Evolutionary conservation across 2,888 invertebrate species (phyloP), one percentile per base, ranked within the genome.

Genomic region (Acanthoscelides obtectus): DNA sequence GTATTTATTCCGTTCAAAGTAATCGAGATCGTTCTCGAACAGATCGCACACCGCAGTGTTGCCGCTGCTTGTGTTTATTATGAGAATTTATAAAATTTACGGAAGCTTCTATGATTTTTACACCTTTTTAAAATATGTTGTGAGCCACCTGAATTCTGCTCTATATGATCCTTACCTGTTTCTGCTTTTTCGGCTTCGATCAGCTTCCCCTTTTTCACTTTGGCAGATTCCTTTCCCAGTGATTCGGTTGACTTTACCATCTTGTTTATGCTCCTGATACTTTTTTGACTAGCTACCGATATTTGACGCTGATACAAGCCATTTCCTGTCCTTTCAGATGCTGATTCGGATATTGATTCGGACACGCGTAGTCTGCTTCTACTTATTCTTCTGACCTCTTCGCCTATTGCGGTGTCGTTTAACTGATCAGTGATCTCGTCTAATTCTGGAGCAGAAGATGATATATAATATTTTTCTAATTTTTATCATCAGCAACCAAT

Each of bases 111-210:
- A n/a, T n/a, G n/a, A n/a, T n/a, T n/a, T n/a, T n/a, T n/a, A n/a
- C n/a, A n/a, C n/a, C n/a, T n/a, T n/a, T n/a, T n/a, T n/a, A n/a
- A n/a, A n/a, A n/a, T n/a, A n/a, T n/a, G n/a, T n/a, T n/a, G n/a
- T n/a, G n/a, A n/a, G n/a, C n/a, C n/a, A n/a, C n/a, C n/a, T n/a
- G n/a, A n/a, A n/a, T n/a, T n/a, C n/a, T n/a, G n/a, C n/a, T n/a
- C n/a, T n/a, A n/a, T n/a, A n/a, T n/a, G n/a, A n/a, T 45, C 88
- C 80, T 77, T 79, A 65, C 78, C 80, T 19, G 86, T 87, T 78
- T 87, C 87, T 0, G 87, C 80, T 67, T 82, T 85, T 77, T 89
- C 89, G 2, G 83, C 84, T 75, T 87, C 85, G 67, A 88, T 88
- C 0, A 89, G 75, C 72, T 81, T 82, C 19, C 77, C 76, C 25